Evolutionary conservation across 1,140 invertebrate genomes (phyloP).

Genomic region (Caerostris darwini): DNA sequence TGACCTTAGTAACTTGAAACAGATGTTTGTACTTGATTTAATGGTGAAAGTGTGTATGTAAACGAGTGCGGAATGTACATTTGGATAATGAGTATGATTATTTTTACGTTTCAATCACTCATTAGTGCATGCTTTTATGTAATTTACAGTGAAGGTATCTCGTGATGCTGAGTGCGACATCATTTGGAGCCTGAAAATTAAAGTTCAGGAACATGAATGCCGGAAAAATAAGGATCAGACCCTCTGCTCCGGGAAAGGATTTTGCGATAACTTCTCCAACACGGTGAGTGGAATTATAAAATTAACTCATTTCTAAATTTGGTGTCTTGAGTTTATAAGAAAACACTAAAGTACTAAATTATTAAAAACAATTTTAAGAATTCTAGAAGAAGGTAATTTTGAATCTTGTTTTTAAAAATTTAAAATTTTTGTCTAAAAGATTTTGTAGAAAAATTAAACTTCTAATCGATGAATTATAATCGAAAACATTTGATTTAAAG

Average conservation of each 20-base stretch:
- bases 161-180: constrained; percentile 46
- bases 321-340: not conserved
- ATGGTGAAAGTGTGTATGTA: too few relatives aligned
- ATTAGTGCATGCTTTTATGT: too few relatives aligned
- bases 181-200: constrained; percentile 62
- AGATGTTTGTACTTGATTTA: too few relatives aligned
- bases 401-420: too few relatives aligned
- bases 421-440: too few relatives aligned
- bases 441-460: too few relatives aligned
- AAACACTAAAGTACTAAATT: not conserved
- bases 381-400: not conserved
- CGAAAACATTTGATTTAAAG: too few relatives aligned
- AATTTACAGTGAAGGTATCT: not conserved
- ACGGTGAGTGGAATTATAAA: constrained; percentile 47
- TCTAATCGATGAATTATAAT: too few relatives aligned
- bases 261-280: constrained; percentile 71
- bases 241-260: constrained; percentile 69
- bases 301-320: not conserved
- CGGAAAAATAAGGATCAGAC: constrained; percentile 62
- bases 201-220: constrained; percentile 70
- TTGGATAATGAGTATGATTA: too few relatives aligned
- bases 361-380: not conserved
- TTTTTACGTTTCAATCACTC: too few relatives aligned
- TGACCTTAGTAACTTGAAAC: too few relatives aligned
- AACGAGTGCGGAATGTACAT: too few relatives aligned